A percentile compares a stretch with the other conserved stretches of the same genome.
phyloP scores from a whole-genome alignment of 2,797 vertebrate genomes.

The Peromyscus eremicus region DNA sequence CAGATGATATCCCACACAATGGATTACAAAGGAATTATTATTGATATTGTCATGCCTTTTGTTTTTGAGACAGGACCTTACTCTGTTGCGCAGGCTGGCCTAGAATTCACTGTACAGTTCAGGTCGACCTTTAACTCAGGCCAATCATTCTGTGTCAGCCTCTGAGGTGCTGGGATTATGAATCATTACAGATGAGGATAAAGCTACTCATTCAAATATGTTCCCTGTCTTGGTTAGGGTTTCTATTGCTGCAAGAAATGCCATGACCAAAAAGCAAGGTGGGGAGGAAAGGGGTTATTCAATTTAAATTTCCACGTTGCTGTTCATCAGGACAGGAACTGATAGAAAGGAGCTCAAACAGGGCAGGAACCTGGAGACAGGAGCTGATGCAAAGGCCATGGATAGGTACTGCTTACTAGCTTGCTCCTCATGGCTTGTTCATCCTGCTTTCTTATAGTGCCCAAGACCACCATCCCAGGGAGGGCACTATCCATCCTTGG shows the following conservation, averaged over 20 bases:
- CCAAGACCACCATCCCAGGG: background rate
- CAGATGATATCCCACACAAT: no score
- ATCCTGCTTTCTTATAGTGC: background rate
- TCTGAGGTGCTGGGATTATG: no score
- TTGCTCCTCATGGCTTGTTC: background rate
- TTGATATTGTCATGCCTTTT: no score
- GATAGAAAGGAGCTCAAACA: background rate
- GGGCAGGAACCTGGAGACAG: background rate
- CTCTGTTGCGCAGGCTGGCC: no score
- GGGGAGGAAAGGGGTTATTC: background rate
- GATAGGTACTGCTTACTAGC: background rate
- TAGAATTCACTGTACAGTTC: no score
- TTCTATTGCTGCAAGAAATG: background rate
- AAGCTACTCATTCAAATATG: background rate
- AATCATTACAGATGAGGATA: background rate
- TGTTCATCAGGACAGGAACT: background rate
- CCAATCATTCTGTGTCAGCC: no score
- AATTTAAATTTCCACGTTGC: background rate
- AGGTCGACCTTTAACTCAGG: no score
- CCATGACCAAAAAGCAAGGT: background rate
- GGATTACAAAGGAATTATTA: no score
- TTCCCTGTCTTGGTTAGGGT: background rate
- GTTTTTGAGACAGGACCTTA: no score
- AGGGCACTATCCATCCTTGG: background rate
- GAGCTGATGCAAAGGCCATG: background rate